Conservation (phyloP, 2,888 invertebrate species). For the Philereme transversata region DNA sequence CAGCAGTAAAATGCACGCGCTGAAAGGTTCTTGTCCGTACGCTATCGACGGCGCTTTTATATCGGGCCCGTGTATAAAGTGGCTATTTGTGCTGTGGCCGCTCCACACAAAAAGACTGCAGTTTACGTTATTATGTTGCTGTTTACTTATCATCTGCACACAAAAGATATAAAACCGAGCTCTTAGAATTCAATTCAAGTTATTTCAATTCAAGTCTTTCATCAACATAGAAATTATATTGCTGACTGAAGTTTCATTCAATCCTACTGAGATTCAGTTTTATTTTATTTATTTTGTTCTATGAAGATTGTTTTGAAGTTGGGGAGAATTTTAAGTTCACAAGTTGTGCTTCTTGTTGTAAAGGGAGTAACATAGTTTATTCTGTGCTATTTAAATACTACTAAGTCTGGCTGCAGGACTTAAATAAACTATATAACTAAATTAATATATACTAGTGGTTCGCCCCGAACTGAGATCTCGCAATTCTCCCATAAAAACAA, state of each 20-base stretch:
- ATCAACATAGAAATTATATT: neutral
- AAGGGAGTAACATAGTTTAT: slow-evolving; percentile 11
- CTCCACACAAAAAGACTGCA: slow-evolving; percentile 24
- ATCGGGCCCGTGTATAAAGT: slow-evolving; percentile 40
- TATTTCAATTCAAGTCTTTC: too few relatives aligned
- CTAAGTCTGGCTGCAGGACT: too few relatives aligned
- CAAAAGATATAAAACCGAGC: too few relatives aligned
- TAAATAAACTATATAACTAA: too few relatives aligned
- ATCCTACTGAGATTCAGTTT: neutral
- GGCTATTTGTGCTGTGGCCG: slow-evolving; percentile 40
- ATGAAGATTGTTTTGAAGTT: neutral
- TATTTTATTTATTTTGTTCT: neutral
- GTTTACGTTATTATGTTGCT: slow-evolving; percentile 23
- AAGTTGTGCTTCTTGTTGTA: slow-evolving; percentile 10
- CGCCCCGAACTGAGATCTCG: too few relatives aligned
- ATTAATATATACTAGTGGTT: too few relatives aligned
- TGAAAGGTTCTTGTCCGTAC: slow-evolving; percentile 39
- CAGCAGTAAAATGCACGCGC: slow-evolving; percentile 36
- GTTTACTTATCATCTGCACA: slow-evolving; percentile 1
- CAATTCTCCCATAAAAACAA: too few relatives aligned
- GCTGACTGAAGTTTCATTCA: neutral
- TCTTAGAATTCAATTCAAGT: too few relatives aligned
- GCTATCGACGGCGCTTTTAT: slow-evolving; percentile 35
- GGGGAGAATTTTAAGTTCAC: slow-evolving; percentile 1
- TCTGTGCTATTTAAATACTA: neutral